Percentiles rank a stretch among this genome's conserved stretches.
Evolutionary conservation across 1,140 invertebrate genomes (phyloP).

Genomic region (Harlomillsia oculata): DNA sequence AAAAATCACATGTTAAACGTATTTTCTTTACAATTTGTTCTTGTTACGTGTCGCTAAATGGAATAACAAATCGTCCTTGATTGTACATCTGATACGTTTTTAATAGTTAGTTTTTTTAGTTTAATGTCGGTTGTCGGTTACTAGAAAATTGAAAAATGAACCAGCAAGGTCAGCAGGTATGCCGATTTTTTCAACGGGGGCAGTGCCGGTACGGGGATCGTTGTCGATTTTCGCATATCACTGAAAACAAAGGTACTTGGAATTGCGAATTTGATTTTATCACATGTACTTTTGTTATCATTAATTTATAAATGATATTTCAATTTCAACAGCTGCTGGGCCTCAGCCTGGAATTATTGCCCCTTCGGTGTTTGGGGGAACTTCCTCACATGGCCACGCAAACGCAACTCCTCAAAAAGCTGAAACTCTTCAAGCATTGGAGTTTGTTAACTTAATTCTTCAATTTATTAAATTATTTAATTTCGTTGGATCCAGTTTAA

Average conservation of each 20-base stretch:
- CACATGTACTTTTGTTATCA: not conserved
- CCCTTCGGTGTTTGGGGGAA: too few species aligned
- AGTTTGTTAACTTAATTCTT: not conserved
- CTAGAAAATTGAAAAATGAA: not conserved
- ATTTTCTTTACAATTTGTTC: too few species aligned
- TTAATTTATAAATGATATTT: not conserved
- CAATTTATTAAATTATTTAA: not conserved
- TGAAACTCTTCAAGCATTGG: not conserved
- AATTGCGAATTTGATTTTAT: not conserved
- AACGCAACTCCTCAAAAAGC: too few species aligned
- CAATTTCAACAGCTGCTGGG: not conserved
- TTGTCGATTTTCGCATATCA: constrained; percentile 22
- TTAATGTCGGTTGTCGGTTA: not conserved
- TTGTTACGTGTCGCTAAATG: not conserved
- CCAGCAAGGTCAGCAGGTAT: constrained; percentile 5
- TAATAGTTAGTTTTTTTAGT: not conserved
- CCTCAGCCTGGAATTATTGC: not conserved
- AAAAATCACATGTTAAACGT: too few species aligned
- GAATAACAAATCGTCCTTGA: not conserved
- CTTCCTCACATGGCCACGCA: not conserved
- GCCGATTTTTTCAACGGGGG: constrained; percentile 16
- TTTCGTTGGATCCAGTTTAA: not conserved
- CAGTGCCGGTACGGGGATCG: constrained; percentile 21
- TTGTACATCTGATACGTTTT: not conserved
- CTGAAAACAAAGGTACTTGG: not conserved